Base-by-base conservation (phyloP, 2,888 invertebrate species). In the Ochropleura leucogaster region DNA sequence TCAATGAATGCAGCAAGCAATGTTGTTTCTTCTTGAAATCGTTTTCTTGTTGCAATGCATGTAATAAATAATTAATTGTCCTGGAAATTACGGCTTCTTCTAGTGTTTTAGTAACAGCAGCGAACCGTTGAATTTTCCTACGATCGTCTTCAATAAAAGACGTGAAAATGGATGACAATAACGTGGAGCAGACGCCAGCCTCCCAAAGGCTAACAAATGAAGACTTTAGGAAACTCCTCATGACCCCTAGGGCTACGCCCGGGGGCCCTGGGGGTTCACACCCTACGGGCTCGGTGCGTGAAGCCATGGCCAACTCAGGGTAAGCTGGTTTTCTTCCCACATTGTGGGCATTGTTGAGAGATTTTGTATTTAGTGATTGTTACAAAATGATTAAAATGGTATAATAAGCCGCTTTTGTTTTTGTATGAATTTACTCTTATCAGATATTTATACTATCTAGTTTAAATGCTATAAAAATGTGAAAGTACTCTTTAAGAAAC, bases 201-300 rank as follows among this genome's bases (percentile, higher is more conserved):
- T 98, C 98, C 0, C 98, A 98, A 89, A 97, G 98, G 85, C 97
- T 99, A 72, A 99, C 99, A 12, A 99, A 99, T 97, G 99, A 99
- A 92, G 99, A 99, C 95, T 99, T 99, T 92, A 97, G 99, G 72
- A 99, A 99, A 92, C 96, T 99, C 69, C 95, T 99, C 85, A 99
- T 99, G 98, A 99, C 99, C 0, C 99, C 99, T 0, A 97, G 99
- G 79, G 97, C 98, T 9, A 98, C 98, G 0, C 97, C 97, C 16
- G 82, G 82, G 6, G 80, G 80, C 0, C 66, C 97, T 93, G 86
- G 95, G 88, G 85, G 94, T 87, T 85, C 97, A 90, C 96, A 96
- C 77, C 95, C 95, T 6, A 91, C 93, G 0, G 98, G 98, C 7
- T 97, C 98, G 0, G 97, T 97, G 12, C 95, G 98, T 44, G 98